Evolutionary conservation across 2,797 vertebrate genomes (phyloP).

Genomic region (Hoplostethus mediterraneus): DNA sequence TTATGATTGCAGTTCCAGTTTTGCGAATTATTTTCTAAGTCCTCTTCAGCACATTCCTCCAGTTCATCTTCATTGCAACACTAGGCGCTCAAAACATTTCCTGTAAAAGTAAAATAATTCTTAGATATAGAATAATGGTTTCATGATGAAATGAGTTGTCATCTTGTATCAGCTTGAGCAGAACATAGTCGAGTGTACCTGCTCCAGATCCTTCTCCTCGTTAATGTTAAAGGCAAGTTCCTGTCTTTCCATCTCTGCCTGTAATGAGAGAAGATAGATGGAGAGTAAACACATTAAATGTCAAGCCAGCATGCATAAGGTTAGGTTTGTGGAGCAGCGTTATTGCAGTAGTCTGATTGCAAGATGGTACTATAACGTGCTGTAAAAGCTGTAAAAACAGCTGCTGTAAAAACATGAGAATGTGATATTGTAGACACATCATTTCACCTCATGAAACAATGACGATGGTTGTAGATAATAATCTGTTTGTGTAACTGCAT

Average conservation of each 20-base stretch:
- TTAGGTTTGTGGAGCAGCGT: neutral
- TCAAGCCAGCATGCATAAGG: constrained; percentile 6
- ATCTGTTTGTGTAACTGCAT: too few species aligned
- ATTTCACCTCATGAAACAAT: neutral
- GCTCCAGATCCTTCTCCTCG: constrained; percentile 75
- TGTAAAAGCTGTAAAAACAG: too few species aligned
- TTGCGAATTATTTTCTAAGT: neutral
- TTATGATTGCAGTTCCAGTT: constrained; percentile 3
- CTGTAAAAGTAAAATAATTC: constrained; percentile 47
- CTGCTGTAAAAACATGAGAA: neutral
- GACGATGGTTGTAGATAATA: neutral
- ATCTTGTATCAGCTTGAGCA: constrained; percentile 18
- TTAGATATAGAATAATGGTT: neutral
- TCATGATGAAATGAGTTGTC: neutral
- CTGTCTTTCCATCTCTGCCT: constrained; percentile 59
- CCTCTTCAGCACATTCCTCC: constrained; percentile 20
- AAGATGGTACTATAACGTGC: neutral
- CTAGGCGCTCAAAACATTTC: constrained; percentile 66
- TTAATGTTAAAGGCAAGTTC: constrained; percentile 61
- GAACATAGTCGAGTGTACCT: constrained; percentile 55
- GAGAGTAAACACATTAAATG: constrained; percentile 7
- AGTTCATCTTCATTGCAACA: constrained; percentile 17
- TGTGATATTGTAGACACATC: neutral
- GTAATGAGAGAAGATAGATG: constrained; percentile 38
- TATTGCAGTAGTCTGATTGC: neutral